Conservation (phyloP, 2,888 invertebrate genomes). For the Amphiduros pacificus region DNA sequence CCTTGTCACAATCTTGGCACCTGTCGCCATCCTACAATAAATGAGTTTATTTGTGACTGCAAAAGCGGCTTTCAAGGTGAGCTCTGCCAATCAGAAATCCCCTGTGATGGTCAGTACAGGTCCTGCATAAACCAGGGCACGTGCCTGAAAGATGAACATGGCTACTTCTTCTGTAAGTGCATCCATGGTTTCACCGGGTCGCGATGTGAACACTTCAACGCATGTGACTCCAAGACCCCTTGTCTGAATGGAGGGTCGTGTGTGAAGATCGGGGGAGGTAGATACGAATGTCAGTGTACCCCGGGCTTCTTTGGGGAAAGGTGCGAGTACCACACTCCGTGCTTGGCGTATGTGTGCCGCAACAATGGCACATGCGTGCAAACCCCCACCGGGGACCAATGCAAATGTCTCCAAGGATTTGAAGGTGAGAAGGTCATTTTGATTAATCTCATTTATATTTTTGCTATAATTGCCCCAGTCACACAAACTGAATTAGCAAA, state of each 20-base stretch:
- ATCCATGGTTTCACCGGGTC: conserved; percentile 24
- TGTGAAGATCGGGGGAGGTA: conserved; percentile 10
- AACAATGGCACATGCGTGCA: conserved; percentile 27
- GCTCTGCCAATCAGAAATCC: conserved; percentile 22
- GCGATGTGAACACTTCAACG: conserved; percentile 26
- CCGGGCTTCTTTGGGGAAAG: conserved; percentile 29
- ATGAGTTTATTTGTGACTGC: conserved; percentile 29
- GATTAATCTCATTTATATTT: no score
- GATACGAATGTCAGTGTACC: conserved; percentile 29
- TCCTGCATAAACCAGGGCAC: conserved; percentile 27
- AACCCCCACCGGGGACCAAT: conserved; percentile 8
- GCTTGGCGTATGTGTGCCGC: conserved; percentile 14
- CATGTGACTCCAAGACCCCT: conserved; percentile 17
- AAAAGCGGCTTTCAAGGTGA: conserved; percentile 13
- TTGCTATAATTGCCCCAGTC: no score
- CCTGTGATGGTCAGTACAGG: conserved; percentile 25
- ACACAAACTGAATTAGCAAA: no score
- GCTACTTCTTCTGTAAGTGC: conserved; percentile 22
- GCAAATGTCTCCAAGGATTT: conserved; percentile 23
- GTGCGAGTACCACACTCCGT: conserved; percentile 28
- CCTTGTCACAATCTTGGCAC: conserved; percentile 31
- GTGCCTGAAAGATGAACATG: conserved; percentile 13
- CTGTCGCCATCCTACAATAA: conserved; percentile 27
- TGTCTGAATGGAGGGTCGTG: conserved; percentile 25
- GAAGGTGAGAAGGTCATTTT: no score